Percentiles rank a stretch among this genome's conserved stretches.
These are phyloP conservation scores for Pammene aurita DNA, from an alignment of 2,888 invertebrate genomes.

Conservation along the genomic window DNA sequence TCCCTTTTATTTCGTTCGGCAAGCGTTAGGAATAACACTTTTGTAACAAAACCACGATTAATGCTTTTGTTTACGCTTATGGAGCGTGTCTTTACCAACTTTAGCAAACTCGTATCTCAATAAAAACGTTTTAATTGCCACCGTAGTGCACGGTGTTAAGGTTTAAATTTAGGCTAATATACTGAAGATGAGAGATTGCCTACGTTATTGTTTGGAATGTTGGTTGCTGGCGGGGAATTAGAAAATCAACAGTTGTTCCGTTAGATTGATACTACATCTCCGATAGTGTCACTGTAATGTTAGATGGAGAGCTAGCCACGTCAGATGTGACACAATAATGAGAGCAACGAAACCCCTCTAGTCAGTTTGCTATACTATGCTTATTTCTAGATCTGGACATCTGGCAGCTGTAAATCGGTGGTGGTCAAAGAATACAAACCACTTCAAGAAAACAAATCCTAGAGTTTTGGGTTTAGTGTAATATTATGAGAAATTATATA, in stretches of 20 bases:
- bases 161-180: neutral
- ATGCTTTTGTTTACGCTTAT: constrained; percentile 26
- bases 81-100: constrained; percentile 24
- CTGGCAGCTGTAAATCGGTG: too few species aligned
- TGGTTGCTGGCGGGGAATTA: constrained; percentile 29
- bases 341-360: too few species aligned
- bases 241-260: constrained; percentile 33
- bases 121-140: constrained; percentile 1
- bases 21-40: neutral
- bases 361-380: too few species aligned
- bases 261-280: constrained; percentile 18
- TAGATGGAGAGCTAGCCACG: too few species aligned
- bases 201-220: constrained; percentile 1
- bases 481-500: too few species aligned
- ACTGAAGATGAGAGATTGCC: neutral
- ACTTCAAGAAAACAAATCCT: too few species aligned
- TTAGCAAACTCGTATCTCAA: constrained; percentile 10
- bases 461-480: too few species aligned
- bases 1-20: neutral
- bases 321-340: too few species aligned
- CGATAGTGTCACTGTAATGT: constrained; percentile 11
- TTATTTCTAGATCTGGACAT: too few species aligned
- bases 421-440: too few species aligned
- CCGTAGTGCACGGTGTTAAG: neutral
- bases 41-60: constrained; percentile 7